phyloP scores from a whole-genome alignment of 92 coral and sea anemone species.

The Desmophyllum pertusum region DNA sequence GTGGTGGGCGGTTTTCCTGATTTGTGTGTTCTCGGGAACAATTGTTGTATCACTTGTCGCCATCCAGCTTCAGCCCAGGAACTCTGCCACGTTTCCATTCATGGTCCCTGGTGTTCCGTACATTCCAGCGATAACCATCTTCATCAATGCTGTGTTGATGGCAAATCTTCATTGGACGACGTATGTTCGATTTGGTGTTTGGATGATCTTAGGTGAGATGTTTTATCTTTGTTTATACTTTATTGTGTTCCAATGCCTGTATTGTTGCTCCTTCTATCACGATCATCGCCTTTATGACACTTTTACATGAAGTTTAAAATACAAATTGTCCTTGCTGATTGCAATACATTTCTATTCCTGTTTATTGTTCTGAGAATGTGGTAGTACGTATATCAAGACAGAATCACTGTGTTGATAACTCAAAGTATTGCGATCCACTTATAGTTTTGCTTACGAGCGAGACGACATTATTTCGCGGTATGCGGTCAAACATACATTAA shows the following conservation, averaged over 20 bases:
- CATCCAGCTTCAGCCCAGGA: conserved; percentile 77
- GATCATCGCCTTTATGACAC: neutral
- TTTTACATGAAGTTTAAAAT: no score
- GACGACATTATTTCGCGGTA: no score
- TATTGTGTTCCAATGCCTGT: neutral
- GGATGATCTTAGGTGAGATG: conserved; percentile 69
- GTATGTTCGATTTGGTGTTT: conserved; percentile 70
- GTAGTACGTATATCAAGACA: no score
- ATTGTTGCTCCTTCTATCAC: neutral
- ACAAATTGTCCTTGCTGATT: no score
- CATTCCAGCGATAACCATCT: conserved; percentile 60
- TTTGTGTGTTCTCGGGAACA: conserved; percentile 62
- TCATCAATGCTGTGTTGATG: conserved; percentile 64
- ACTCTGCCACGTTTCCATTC: conserved; percentile 76
- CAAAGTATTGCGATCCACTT: no score
- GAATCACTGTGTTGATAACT: no score
- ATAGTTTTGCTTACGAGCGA: no score
- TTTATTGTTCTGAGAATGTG: no score
- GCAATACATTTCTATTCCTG: neutral
- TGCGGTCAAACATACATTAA: no score
- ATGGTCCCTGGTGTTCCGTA: conserved; percentile 85
- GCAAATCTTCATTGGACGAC: conserved; percentile 74
- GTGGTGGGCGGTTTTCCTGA: conserved; percentile 77
- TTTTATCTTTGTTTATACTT: neutral
- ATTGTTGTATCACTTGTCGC: conserved; percentile 57